A percentile compares a stretch with the other conserved stretches of the same genome.
Conservation (phyloP, 2,888 invertebrate species). For the Pteria penguin region DNA sequence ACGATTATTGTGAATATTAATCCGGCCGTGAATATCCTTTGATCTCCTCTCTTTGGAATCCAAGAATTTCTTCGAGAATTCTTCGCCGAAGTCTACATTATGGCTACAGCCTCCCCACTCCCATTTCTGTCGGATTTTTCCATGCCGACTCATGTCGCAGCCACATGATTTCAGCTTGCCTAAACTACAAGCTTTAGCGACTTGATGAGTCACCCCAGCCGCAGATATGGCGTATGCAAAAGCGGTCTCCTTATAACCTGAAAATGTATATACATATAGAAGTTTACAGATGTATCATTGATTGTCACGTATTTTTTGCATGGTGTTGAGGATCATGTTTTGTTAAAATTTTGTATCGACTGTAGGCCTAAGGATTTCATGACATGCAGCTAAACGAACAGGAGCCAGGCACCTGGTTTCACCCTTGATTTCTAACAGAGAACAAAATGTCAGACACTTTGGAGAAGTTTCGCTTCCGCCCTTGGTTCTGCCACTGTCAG, state of each 20-base stretch:
- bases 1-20: slow-evolving; percentile 79
- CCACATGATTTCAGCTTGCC: slow-evolving; percentile 91
- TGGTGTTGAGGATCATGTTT: no score
- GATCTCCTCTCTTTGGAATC: slow-evolving; percentile 91
- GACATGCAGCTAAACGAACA: no score
- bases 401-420: no score
- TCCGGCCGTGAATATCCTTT: slow-evolving; percentile 77
- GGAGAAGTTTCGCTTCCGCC: no score
- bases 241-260: slow-evolving; percentile 97
- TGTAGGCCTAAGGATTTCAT: no score
- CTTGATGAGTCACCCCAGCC: slow-evolving; percentile 96
- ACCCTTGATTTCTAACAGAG: no score
- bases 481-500: no score
- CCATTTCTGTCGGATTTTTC: slow-evolving; percentile 82
- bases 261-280: no score
- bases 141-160: slow-evolving; percentile 81
- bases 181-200: slow-evolving; percentile 95
- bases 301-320: no score
- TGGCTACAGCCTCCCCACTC: slow-evolving; percentile 96
- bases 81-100: slow-evolving; percentile 88
- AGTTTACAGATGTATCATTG: no score
- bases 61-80: slow-evolving; percentile 91
- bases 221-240: slow-evolving; percentile 98
- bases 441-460: no score
- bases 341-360: no score